Percentiles rank a stretch among this genome's conserved stretches.
Conservation (phyloP, 2,797 vertebrate species). For the Propithecus perrieri region DNA sequence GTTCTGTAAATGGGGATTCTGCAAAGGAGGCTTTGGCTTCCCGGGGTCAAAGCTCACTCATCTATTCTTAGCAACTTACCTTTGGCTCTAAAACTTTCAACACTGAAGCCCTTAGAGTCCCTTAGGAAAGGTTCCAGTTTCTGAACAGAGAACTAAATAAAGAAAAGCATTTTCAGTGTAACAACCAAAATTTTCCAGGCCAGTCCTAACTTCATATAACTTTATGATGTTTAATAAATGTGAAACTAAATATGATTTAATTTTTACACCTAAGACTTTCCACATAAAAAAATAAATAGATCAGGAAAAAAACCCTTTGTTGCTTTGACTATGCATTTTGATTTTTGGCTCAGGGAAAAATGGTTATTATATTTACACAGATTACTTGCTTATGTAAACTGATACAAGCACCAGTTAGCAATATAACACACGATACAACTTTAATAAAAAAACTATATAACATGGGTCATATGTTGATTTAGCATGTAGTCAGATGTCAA, state of each 20-base stretch:
- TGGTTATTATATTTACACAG: slow-evolving; percentile 38
- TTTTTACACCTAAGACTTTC: slow-evolving; percentile 36
- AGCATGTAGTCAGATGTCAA: neutral
- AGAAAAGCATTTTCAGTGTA: slow-evolving; percentile 53
- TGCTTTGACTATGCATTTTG: slow-evolving; percentile 25
- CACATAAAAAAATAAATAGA: neutral
- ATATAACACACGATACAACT: neutral
- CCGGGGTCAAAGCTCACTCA: neutral
- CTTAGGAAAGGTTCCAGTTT: slow-evolving; percentile 81
- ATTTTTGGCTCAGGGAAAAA: slow-evolving; percentile 26
- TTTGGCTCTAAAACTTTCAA: slow-evolving; percentile 76
- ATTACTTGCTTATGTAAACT: slow-evolving; percentile 48
- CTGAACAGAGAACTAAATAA: slow-evolving; percentile 81
- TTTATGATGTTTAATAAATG: slow-evolving; percentile 36
- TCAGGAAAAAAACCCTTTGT: slow-evolving; percentile 16
- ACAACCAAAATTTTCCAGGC: slow-evolving; percentile 1
- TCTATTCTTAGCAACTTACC: slow-evolving; percentile 74
- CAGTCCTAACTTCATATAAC: neutral
- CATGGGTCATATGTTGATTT: neutral
- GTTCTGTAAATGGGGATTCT: neutral
- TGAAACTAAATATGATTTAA: slow-evolving; percentile 41
- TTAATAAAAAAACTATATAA: neutral
- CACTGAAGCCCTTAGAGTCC: slow-evolving; percentile 73
- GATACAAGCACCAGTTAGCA: neutral
- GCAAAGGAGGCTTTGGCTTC: neutral